Conservation (phyloP, 2,113 vertebrate genomes). For the Mustelus asterias region DNA sequence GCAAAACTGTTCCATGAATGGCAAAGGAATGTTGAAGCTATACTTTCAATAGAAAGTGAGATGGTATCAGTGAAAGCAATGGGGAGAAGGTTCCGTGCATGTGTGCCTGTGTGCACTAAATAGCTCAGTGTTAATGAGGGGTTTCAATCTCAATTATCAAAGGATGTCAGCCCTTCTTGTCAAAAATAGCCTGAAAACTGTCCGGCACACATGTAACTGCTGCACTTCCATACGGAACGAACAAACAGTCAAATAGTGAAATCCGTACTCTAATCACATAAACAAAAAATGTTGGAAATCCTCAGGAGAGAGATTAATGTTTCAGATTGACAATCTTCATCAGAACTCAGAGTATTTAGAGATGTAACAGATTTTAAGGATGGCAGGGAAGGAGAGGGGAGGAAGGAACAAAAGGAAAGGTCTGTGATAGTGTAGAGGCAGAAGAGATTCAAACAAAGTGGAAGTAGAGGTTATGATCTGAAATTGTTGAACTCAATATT, state of each 20-base stretch:
- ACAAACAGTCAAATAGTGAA: neutral
- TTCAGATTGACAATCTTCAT: neutral
- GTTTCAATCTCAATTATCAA: constrained; percentile 35
- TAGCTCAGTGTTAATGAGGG: constrained; percentile 35
- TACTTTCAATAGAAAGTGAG: constrained; percentile 30
- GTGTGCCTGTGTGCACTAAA: constrained; percentile 4
- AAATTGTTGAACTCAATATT: too few relatives aligned
- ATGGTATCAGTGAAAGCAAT: constrained; percentile 31
- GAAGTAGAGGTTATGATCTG: too few relatives aligned
- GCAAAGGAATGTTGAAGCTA: constrained; percentile 29
- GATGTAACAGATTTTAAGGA: too few relatives aligned
- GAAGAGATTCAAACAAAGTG: too few relatives aligned
- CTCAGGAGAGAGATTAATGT: neutral
- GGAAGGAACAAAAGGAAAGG: too few relatives aligned
- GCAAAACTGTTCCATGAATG: neutral
- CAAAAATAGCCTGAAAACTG: constrained; percentile 20
- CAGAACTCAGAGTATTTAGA: neutral
- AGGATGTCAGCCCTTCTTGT: neutral
- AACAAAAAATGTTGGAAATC: neutral
- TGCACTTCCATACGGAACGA: neutral
- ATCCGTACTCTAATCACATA: neutral
- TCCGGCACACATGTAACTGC: neutral
- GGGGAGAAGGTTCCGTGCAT: neutral
- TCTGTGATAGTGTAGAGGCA: too few relatives aligned
- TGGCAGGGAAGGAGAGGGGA: too few relatives aligned